Evolutionary conservation across 2,113 vertebrate species (phyloP).

Genomic region (Sula dactylatra): DNA sequence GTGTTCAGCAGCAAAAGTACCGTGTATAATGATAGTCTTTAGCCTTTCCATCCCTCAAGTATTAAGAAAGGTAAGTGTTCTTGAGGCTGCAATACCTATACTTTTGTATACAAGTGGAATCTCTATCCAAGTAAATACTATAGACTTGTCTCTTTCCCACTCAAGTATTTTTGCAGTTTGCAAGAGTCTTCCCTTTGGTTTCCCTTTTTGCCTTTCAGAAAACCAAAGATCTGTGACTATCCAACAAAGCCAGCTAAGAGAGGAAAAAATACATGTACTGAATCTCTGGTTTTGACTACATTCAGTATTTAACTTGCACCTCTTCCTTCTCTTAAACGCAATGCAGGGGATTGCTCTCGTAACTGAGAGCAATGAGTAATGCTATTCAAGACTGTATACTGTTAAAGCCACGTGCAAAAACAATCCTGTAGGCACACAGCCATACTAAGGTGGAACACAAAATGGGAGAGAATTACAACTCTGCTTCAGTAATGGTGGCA

Average conservation of each 20-base stretch:
- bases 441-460: not conserved
- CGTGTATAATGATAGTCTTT: not conserved
- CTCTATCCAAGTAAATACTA: not conserved
- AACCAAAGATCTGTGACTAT: not conserved
- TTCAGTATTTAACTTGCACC: not conserved
- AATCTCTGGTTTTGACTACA: not conserved
- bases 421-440: not conserved
- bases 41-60: not conserved
- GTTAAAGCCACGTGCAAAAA: not conserved
- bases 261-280: not conserved
- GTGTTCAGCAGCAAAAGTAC: not conserved
- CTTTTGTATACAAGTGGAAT: not conserved
- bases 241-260: not conserved
- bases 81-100: not conserved
- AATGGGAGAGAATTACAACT: not conserved
- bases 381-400: not conserved
- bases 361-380: not conserved
- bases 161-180: not conserved
- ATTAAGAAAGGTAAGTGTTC: not conserved
- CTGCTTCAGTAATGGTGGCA: not conserved
- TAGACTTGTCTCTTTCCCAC: not conserved
- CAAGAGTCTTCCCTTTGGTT: not conserved
- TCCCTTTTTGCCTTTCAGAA: not conserved
- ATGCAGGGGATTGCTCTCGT: not conserved
- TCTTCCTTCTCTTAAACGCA: not conserved